Evolutionary conservation across 2,113 vertebrate species (phyloP), one percentile per base, ranked within the genome.

Genomic region (mouse (Mus musculus)): DNA sequence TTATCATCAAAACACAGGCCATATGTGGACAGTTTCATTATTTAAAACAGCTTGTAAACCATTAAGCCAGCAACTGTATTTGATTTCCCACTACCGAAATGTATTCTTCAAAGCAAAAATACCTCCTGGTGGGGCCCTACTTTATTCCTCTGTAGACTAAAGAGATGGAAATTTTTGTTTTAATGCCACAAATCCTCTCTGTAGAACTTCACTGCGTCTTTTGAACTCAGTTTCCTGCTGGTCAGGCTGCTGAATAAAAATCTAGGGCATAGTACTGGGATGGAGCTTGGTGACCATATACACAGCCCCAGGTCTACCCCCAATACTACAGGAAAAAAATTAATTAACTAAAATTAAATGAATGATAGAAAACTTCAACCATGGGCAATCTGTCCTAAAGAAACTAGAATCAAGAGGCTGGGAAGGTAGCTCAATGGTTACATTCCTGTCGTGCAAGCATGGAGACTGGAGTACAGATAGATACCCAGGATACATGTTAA

Each of bases 31-130:
- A 86, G 28, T 88, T 95, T 94, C 76, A 89, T 96, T 76, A 73
- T 84, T 91, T 97, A 92, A 95, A 90, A 81, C 61, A 82, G 84
- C 78, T 95, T 93, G 76, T 89, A 90, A 88, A 52, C 67, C 89
- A 69, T 95, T 93, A 96, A 94, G 61, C 36, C 54, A 73, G 80
- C 78, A 56, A 73, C 90, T 7, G 1, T 30, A 69, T 63, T 95
- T 85, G 81, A 90, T 93, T 92, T 96, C 75, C 72, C 39, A 82
- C 16, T 61, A 56, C 69, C 4, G 7, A 84, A 89, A 78, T 36
- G 6, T 61, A 87, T 59, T 88, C 87, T 88, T 96, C 75, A 78
- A 89, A 88, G 80, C 71, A 94, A 52, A 85, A 61, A 76, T 0
- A 1, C 30, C 49, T 39, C 4, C 54, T 1, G 0, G 28, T 11